phyloP scores from a whole-genome alignment of 2,888 invertebrate species.

The Oeneis ivallda region DNA sequence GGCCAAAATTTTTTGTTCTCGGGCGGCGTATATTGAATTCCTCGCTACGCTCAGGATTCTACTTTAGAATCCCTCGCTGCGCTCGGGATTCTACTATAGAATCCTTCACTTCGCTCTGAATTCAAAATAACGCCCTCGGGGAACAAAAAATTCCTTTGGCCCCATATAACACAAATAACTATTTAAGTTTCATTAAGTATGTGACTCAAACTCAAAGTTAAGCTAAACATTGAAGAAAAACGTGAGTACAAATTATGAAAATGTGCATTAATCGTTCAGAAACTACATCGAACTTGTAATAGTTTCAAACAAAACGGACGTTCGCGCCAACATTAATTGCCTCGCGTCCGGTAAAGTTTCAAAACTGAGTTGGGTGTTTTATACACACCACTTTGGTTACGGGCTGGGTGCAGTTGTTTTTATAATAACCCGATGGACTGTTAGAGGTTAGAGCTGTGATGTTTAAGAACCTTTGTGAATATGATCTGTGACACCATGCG shows the following conservation, averaged over 20 bases:
- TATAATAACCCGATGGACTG: not conserved
- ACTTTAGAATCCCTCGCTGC: no score
- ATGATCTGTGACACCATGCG: constrained; percentile 74
- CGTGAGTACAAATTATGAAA: constrained; percentile 29
- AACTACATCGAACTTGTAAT: constrained; percentile 40
- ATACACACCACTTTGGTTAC: constrained; percentile 49
- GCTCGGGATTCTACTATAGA: no score
- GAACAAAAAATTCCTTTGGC: no score
- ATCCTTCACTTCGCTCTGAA: no score
- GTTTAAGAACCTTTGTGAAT: constrained; percentile 21
- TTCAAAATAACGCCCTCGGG: no score
- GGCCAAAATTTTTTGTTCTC: no score
- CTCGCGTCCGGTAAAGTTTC: constrained; percentile 65
- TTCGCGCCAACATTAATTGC: constrained; percentile 51
- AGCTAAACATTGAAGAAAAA: not conserved
- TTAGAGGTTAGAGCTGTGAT: constrained; percentile 41
- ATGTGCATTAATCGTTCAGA: constrained; percentile 36
- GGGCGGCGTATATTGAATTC: no score
- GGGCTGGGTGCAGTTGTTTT: constrained; percentile 49
- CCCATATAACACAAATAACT: no score
- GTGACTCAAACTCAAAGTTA: no score
- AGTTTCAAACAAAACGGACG: constrained; percentile 44
- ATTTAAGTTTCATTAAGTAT: no score
- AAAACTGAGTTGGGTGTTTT: constrained; percentile 57
- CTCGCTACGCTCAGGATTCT: no score